These are phyloP conservation scores for Mirza zaza DNA, from an alignment of 2,113 vertebrate genomes.

Conservation along the genomic window DNA sequence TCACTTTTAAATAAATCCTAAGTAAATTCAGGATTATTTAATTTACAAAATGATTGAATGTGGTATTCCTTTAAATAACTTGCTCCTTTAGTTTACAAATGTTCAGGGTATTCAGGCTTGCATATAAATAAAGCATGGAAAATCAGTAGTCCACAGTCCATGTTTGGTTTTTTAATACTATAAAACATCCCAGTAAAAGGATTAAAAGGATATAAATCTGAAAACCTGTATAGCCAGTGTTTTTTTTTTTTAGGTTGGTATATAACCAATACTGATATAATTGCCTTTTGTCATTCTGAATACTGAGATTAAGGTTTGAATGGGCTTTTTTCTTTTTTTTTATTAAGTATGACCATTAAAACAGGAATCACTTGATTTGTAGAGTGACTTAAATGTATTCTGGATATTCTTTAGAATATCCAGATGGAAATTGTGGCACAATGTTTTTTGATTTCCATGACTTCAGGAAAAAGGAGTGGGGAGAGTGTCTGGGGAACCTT, in stretches of 20 bases:
- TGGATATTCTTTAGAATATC: background rate
- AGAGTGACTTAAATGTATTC: background rate
- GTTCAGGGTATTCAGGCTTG: background rate
- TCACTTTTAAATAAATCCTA: conserved; percentile 29
- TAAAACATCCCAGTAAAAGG: background rate
- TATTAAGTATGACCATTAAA: conserved; percentile 5
- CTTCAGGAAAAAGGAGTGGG: background rate
- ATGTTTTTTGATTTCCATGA: background rate
- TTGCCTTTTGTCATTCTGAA: background rate
- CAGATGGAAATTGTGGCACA: conserved; percentile 5
- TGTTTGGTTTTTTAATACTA: background rate
- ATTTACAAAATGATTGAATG: background rate
- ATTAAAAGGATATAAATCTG: background rate
- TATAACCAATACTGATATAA: background rate
- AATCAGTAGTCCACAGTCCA: background rate
- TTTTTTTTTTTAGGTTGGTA: background rate
- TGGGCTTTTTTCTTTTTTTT: background rate
- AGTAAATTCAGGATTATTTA: background rate
- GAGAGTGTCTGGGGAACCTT: background rate
- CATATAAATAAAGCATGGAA: background rate
- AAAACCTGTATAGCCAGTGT: background rate
- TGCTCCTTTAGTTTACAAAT: background rate
- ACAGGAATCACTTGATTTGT: background rate
- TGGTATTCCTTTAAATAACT: background rate
- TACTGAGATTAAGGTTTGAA: background rate